Base-by-base conservation (phyloP, 2,797 vertebrate species). In the Tolypeutes matacus region DNA sequence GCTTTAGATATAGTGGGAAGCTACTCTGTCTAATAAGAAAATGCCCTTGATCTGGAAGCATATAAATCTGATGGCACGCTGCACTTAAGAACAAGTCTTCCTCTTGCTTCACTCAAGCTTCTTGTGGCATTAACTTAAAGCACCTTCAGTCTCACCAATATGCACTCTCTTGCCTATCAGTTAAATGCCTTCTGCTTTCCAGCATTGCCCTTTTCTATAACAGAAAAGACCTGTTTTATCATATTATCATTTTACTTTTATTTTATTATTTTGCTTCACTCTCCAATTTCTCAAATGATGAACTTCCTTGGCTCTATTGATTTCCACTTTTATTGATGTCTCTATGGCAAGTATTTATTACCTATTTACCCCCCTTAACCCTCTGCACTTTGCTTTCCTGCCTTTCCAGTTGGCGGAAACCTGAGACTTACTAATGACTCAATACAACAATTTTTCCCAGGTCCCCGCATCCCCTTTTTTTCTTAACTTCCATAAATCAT, bases 291-390 rank as follows among this genome's bases (percentile, higher is more conserved):
- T 92, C 70, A 92, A 70, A 92, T 91, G 89, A 97, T 94, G 84
- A 87, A 82, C 94, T 95, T 93, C 91, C 85, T 80, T 70, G 42
- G 39, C 60, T 91, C 18, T 89, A 96, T 95, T 78, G 95, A 96
- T 96, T 97, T 95, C 95, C 86, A 56, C 91, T 70, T 69, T 70
- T 96, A 96, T 95, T 94, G 96, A 96, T 97, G 93, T 97, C 83
- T 36, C 60, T n/a, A n/a, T 84, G 88, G 94, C 94, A 95, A 81
- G 95, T 86, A 95, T 97, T 96, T 96, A 97, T 96, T 93, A 84
- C 93, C 94, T 93, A 83, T 93, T 97, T 95, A 91, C 83, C 88
- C 83, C 88, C 92, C 69, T 94, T 92, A 90, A 93, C 92, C 95
- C 60, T n/a, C 75, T 95, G 92, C 72, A 77, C 62, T 96, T 86